A percentile compares a stretch with the other conserved stretches of the same genome.
Conservation (phyloP, 2,797 vertebrate genomes). For the Fistularia tabacaria region DNA sequence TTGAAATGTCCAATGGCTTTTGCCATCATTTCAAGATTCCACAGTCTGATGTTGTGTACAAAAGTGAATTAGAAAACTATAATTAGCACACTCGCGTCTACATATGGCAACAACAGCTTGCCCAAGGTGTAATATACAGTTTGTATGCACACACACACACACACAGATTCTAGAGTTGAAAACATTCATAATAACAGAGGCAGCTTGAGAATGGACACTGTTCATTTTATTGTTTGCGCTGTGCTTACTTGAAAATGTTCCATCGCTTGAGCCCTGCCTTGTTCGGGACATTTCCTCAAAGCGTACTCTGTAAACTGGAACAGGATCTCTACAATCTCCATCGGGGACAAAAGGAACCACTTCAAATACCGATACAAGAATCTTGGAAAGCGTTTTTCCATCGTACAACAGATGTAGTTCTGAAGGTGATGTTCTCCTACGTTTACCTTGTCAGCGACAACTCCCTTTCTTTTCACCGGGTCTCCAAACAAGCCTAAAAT, state of each 20-base stretch:
- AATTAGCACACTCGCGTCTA: no score
- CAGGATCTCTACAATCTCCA: constrained; percentile 92
- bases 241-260: constrained; percentile 90
- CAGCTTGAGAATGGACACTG: neutral
- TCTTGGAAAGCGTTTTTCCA: neutral
- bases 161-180: no score
- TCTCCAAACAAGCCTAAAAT: constrained; percentile 86
- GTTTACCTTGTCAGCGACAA: constrained; percentile 88
- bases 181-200: no score
- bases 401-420: neutral
- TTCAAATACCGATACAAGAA: neutral
- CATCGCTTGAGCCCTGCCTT: constrained; percentile 94
- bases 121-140: no score
- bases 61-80: no score
- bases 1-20: no score
- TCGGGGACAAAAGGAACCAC: constrained; percentile 4
- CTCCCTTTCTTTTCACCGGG: constrained; percentile 82
- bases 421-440: neutral
- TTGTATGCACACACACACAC: no score
- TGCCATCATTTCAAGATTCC: no score
- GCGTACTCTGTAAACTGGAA: constrained; percentile 86
- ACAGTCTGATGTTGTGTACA: no score
- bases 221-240: neutral
- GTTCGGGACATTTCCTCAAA: constrained; percentile 92
- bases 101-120: no score